A percentile compares a stretch with the other conserved stretches of the same genome.
phyloP scores from a whole-genome alignment of 2,888 invertebrate species.

The Entomobrya multifasciata region DNA sequence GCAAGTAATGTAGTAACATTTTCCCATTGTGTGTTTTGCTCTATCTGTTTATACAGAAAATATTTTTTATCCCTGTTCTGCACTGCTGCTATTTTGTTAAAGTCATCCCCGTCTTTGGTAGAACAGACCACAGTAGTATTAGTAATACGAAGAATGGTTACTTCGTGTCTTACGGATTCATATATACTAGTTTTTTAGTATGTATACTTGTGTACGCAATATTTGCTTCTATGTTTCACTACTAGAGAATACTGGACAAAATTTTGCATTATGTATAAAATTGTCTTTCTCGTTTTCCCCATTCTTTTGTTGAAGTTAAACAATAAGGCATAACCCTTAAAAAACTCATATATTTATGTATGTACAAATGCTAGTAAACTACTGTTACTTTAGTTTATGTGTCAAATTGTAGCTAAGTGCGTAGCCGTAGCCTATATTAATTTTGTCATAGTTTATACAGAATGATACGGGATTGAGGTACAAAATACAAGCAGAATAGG shows the following conservation, averaged over 20 bases:
- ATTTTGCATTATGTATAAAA: conserved; percentile 50
- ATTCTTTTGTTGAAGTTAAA: conserved; percentile 11
- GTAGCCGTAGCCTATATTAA: conserved; percentile 6
- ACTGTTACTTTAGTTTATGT: not conserved
- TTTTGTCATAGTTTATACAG: conserved; percentile 26
- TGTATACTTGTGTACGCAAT: too few relatives aligned
- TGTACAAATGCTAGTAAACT: too few relatives aligned
- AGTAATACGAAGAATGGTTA: not conserved
- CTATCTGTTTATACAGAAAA: not conserved
- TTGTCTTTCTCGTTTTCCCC: conserved; percentile 27
- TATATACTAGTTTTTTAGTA: not conserved
- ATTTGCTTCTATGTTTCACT: too few relatives aligned
- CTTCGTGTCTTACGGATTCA: not conserved
- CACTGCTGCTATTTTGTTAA: conserved; percentile 30
- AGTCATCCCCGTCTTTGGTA: not conserved
- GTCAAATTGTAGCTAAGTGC: conserved; percentile 23
- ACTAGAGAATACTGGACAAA: too few relatives aligned
- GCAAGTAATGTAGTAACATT: conserved; percentile 6
- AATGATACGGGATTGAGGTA: too few relatives aligned
- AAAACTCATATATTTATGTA: too few relatives aligned
- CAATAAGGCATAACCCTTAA: too few relatives aligned
- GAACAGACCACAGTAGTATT: not conserved
- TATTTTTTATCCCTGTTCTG: conserved; percentile 17
- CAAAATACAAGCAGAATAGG: too few relatives aligned
- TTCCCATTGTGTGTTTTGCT: not conserved